Evolutionary conservation across 2,888 invertebrate genomes (phyloP).

Genomic region (Chrysolina americana): DNA sequence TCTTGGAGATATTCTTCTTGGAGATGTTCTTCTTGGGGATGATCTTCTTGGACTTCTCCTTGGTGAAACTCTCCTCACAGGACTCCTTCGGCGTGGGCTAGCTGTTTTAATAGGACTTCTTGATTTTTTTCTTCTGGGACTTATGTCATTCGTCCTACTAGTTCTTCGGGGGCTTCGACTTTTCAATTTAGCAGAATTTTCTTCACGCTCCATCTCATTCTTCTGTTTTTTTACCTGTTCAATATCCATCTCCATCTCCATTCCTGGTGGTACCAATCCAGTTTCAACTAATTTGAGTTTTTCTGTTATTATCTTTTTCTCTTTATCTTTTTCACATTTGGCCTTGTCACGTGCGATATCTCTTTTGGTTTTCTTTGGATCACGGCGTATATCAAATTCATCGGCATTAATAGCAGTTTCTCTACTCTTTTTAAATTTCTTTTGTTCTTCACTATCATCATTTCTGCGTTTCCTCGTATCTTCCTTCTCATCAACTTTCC

Average conservation of each 20-base stretch:
- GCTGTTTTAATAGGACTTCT: constrained; percentile 29
- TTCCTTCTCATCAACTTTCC: constrained; percentile 28
- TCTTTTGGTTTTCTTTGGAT: constrained; percentile 68
- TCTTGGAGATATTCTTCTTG: constrained; percentile 37
- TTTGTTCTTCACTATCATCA: constrained; percentile 29
- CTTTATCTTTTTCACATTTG: constrained; percentile 66
- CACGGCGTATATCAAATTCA: constrained; percentile 60
- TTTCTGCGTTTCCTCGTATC: background rate
- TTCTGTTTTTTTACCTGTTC: constrained; percentile 47
- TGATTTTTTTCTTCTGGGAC: constrained; percentile 37
- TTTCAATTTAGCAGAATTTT: constrained; percentile 33
- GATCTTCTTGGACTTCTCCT: constrained; percentile 35
- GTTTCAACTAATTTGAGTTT: constrained; percentile 68
- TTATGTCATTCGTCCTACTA: constrained; percentile 35
- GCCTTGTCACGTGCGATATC: constrained; percentile 68
- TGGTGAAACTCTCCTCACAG: constrained; percentile 25
- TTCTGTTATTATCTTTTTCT: constrained; percentile 67
- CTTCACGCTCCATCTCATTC: constrained; percentile 31
- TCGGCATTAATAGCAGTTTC: constrained; percentile 44
- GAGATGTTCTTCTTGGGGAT: constrained; percentile 36
- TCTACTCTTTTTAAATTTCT: constrained; percentile 29
- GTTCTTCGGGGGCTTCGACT: constrained; percentile 23
- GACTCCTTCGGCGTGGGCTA: constrained; percentile 30
- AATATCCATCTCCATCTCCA: constrained; percentile 68
- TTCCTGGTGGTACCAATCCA: constrained; percentile 69